Conservation (phyloP, 2,888 invertebrate genomes). For the Xestoiulus laeticollis region DNA sequence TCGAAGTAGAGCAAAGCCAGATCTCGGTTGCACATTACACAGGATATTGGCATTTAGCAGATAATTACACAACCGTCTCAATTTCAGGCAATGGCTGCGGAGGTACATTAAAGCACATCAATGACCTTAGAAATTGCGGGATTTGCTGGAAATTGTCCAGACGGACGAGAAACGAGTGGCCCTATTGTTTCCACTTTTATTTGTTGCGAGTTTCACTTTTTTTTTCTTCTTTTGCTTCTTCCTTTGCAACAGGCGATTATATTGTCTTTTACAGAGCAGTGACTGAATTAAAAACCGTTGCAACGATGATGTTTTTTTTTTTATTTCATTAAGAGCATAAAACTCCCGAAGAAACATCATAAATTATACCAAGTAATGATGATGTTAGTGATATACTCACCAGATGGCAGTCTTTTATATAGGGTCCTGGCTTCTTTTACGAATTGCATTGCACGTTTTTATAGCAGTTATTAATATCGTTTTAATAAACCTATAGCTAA, state of each 20-base stretch:
- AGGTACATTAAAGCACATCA: slow-evolving; percentile 47
- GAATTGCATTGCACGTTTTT: too few relatives aligned
- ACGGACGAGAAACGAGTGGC: slow-evolving; percentile 34
- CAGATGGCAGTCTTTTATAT: neutral
- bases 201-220: slow-evolving; percentile 35
- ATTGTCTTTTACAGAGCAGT: neutral
- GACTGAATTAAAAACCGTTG: slow-evolving; percentile 37
- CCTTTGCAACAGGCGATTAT: neutral
- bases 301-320: slow-evolving; percentile 2
- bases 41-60: slow-evolving; percentile 54
- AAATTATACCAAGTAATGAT: neutral
- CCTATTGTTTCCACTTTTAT: slow-evolving; percentile 50
- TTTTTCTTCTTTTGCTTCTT: neutral
- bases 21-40: slow-evolving; percentile 44
- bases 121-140: slow-evolving; percentile 50
- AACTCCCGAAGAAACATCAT: neutral
- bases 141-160: slow-evolving; percentile 51
- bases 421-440: too few relatives aligned
- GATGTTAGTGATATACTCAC: neutral
- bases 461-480: too few relatives aligned
- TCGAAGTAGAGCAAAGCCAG: slow-evolving; percentile 13
- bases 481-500: too few relatives aligned
- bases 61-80: slow-evolving; percentile 52
- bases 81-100: slow-evolving; percentile 46
- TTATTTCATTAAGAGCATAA: slow-evolving; percentile 28